A percentile compares a stretch with the other conserved stretches of the same genome.
phyloP scores from a whole-genome alignment of 64 coral and sea anemone species.

The Catalaphyllia jardinei region DNA sequence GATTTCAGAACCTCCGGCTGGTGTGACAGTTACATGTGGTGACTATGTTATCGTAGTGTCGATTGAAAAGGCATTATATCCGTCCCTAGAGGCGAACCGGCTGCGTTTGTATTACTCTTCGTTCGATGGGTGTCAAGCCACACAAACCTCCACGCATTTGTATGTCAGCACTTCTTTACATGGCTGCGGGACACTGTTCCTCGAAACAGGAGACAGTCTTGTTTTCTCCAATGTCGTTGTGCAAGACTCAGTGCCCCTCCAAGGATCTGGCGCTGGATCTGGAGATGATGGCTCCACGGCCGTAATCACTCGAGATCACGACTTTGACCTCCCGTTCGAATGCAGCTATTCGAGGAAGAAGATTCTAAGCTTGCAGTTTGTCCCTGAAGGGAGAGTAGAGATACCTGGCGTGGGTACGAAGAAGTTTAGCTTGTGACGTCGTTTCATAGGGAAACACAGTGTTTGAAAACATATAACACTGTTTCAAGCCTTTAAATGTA shows the following conservation, averaged over 20 bases:
- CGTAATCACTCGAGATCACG: constrained; percentile 43
- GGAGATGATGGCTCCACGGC: too few relatives aligned
- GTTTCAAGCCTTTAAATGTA: too few relatives aligned
- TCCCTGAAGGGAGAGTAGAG: neutral
- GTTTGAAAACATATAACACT: too few relatives aligned
- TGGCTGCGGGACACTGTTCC: constrained; percentile 49
- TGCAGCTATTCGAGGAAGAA: constrained; percentile 60
- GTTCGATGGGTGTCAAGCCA: neutral
- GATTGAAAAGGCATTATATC: constrained; percentile 10
- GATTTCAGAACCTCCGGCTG: constrained; percentile 11
- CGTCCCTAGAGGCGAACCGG: constrained; percentile 22
- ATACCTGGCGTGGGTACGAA: neutral
- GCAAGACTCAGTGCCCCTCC: neutral
- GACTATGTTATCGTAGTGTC: constrained; percentile 38
- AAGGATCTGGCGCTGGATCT: neutral
- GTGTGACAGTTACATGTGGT: constrained; percentile 46
- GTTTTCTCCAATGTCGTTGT: constrained; percentile 51
- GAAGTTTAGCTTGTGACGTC: neutral
- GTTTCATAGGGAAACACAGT: too few relatives aligned
- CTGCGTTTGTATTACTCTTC: constrained; percentile 28
- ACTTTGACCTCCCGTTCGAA: constrained; percentile 56
- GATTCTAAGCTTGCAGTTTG: neutral
- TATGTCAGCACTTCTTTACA: constrained; percentile 42
- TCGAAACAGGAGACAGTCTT: constrained; percentile 33
- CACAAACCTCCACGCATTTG: constrained; percentile 30